Percentiles rank a stretch among this genome's conserved stretches.
These are phyloP conservation scores for Lasius platythorax DNA, from an alignment of 2,888 invertebrate species.

Conservation along the genomic window DNA sequence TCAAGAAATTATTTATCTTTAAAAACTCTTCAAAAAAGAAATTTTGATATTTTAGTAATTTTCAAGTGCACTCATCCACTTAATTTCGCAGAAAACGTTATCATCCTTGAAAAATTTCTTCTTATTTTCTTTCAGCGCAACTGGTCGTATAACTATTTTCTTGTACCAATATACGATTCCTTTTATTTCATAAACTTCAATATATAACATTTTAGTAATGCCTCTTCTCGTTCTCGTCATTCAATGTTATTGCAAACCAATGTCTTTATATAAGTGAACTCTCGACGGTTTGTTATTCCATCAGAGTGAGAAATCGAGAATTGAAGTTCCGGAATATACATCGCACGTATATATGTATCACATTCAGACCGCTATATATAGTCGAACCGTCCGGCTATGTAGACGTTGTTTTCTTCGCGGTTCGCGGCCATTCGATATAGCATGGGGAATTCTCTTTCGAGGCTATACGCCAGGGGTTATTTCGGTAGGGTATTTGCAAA, in stretches of 20 bases:
- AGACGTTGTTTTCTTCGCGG: conserved; percentile 58
- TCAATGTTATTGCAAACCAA: neutral
- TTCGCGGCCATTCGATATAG: conserved; percentile 42
- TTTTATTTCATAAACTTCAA: neutral
- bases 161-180: neutral
- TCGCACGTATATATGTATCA: neutral
- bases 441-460: conserved; percentile 60
- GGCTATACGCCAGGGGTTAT: conserved; percentile 59
- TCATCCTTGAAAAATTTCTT: neutral
- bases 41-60: too few species aligned
- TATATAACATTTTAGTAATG: neutral
- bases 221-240: neutral
- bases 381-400: conserved; percentile 11
- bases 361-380: conserved; percentile 15
- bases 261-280: neutral
- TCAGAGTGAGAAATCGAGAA: conserved; percentile 10
- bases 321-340: neutral
- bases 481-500: conserved; percentile 64
- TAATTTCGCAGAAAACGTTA: neutral
- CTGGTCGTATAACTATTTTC: neutral
- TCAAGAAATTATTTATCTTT: too few species aligned
- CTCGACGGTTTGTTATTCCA: neutral
- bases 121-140: neutral
- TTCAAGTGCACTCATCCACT: neutral
- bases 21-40: too few species aligned